These are phyloP conservation scores for Callionymus lyra DNA, from an alignment of 2,113 vertebrate genomes.

Conservation along the genomic window DNA sequence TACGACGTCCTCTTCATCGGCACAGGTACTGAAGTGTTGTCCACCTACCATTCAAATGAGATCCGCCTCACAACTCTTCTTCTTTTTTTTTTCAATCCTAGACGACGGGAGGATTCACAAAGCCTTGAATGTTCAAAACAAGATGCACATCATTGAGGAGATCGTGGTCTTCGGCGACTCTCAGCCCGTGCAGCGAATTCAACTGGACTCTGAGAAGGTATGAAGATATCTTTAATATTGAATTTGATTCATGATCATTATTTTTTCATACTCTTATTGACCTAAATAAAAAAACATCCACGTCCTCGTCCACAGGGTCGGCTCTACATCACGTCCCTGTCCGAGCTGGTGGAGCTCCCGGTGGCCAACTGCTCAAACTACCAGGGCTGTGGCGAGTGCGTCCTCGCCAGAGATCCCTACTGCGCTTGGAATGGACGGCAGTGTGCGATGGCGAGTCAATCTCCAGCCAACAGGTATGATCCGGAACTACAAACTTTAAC, in stretches of 20 bases:
- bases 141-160: conserved; percentile 84
- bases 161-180: conserved; percentile 70
- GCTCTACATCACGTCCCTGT: conserved; percentile 78
- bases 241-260: background rate
- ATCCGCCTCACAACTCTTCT: too few species aligned
- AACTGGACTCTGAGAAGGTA: conserved; percentile 78
- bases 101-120: conserved; percentile 88
- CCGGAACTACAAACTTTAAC: too few species aligned
- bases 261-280: background rate
- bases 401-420: conserved; percentile 90
- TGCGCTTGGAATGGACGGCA: conserved; percentile 77
- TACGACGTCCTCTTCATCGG: conserved; percentile 87
- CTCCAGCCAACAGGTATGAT: conserved; percentile 51
- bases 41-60: too few species aligned
- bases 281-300: background rate
- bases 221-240: background rate
- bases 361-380: conserved; percentile 90
- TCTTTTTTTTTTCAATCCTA: conserved; percentile 31
- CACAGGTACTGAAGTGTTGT: conserved; percentile 65
- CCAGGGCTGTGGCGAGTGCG: conserved; percentile 84
- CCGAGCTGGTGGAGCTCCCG: conserved; percentile 76
- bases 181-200: conserved; percentile 78
- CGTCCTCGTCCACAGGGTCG: conserved; percentile 64
- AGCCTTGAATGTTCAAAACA: conserved; percentile 67
- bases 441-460: conserved; percentile 61